Evolutionary conservation across 2,113 vertebrate species (phyloP).

Genomic region (Eidolon helvum): DNA sequence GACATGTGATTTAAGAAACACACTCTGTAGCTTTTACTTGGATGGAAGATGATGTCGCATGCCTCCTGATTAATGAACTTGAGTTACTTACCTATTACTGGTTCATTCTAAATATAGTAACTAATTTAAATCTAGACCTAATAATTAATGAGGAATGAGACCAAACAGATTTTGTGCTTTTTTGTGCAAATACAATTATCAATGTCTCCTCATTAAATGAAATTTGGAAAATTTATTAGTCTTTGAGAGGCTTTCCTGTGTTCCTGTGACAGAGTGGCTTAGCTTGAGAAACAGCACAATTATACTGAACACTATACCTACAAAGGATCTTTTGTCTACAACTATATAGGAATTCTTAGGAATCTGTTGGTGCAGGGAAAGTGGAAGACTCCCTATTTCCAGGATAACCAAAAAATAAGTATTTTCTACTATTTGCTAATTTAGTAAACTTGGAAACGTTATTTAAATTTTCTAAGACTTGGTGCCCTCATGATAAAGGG

Average conservation of each 20-base stretch:
- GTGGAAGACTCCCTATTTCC: neutral
- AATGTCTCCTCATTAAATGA: neutral
- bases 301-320: neutral
- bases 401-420: neutral
- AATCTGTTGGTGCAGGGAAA: neutral
- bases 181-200: neutral
- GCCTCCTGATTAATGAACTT: neutral
- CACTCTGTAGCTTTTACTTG: neutral
- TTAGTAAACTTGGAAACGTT: neutral
- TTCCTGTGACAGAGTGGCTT: neutral
- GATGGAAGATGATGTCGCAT: neutral
- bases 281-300: neutral
- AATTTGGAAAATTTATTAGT: neutral
- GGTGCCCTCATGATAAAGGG: neutral
- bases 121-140: conserved; percentile 3
- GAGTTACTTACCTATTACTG: neutral
- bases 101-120: neutral
- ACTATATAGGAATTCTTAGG: neutral
- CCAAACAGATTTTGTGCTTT: neutral
- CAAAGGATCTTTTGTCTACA: neutral
- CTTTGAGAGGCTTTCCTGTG: neutral
- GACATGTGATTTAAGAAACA: neutral
- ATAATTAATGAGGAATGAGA: neutral
- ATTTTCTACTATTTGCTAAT: neutral
- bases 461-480: neutral